These are phyloP conservation scores for Chlorodrepanis virens DNA, from an alignment of 2,113 vertebrate species.

Conservation along the genomic window DNA sequence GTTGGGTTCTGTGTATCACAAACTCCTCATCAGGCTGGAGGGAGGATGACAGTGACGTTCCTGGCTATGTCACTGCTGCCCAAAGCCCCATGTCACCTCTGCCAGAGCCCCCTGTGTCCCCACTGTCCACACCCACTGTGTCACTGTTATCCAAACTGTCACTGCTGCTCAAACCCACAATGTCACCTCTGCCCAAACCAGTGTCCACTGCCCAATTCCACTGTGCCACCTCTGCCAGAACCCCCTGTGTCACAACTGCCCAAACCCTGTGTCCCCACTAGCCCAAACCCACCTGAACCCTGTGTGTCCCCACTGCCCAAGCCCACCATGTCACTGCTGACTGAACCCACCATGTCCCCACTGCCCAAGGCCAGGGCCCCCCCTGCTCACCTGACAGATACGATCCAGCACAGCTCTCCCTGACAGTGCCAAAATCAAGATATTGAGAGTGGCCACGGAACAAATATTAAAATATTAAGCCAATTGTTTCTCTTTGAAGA, in stretches of 20 bases:
- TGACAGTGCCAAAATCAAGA: constrained; percentile 34
- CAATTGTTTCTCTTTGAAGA: constrained; percentile 28
- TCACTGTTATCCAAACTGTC: neutral
- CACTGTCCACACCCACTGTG: neutral
- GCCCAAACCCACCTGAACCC: no score
- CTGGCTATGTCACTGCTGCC: neutral
- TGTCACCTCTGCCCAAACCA: neutral
- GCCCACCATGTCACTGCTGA: fast-evolving
- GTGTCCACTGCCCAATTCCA: neutral
- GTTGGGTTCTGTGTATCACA: constrained; percentile 26
- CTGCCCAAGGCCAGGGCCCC: neutral
- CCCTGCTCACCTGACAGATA: neutral
- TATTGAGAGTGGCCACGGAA: neutral
- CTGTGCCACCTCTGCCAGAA: no score
- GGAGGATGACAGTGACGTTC: fast-evolving
- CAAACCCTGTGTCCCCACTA: no score
- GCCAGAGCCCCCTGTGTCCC: fast-evolving
- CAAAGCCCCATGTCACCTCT: neutral
- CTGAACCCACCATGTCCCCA: neutral
- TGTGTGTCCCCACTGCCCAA: fast-evolving
- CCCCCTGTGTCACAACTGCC: no score
- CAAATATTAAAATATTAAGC: neutral
- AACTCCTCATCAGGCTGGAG: neutral
- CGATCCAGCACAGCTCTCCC: neutral
- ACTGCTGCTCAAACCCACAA: neutral